These are phyloP conservation scores for Dendroctonus ponderosae DNA, from an alignment of 1,140 invertebrate genomes.

Conservation along the genomic window DNA sequence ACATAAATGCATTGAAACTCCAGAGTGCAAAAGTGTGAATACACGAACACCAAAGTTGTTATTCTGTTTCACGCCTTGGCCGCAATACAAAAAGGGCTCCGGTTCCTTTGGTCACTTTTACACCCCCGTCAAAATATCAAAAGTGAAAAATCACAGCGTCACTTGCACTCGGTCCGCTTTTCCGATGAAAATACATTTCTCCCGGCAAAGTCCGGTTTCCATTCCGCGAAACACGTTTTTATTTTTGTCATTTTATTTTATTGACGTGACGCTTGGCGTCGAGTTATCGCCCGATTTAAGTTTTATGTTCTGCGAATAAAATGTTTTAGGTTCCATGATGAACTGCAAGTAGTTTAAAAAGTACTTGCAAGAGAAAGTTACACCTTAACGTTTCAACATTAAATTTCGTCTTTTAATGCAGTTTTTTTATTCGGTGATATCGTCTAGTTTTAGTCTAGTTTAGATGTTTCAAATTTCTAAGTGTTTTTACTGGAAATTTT, in stretches of 20 bases:
- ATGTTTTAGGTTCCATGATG: neutral
- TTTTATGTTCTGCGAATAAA: slow-evolving; percentile 6
- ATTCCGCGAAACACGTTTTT: slow-evolving; percentile 32
- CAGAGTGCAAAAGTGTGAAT: neutral
- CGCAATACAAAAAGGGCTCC: slow-evolving; percentile 27
- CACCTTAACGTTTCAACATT: no score
- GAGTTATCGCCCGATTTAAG: slow-evolving; percentile 14
- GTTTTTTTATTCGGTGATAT: no score
- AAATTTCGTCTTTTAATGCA: no score
- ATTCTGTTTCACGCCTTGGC: slow-evolving; percentile 18
- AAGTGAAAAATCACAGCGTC: slow-evolving; percentile 46
- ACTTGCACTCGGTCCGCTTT: slow-evolving; percentile 38
- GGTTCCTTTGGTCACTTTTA: slow-evolving; percentile 44
- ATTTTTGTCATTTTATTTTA: slow-evolving; percentile 18
- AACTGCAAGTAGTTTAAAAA: no score
- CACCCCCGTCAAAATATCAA: slow-evolving; percentile 46
- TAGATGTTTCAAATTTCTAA: no score
- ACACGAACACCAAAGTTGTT: neutral
- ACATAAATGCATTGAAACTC: no score
- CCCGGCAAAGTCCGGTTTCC: slow-evolving; percentile 20
- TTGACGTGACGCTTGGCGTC: slow-evolving; percentile 10
- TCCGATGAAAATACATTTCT: slow-evolving; percentile 26
- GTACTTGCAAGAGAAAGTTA: no score
- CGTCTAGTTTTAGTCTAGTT: no score
- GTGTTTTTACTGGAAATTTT: no score